Evolutionary conservation across 2,888 invertebrate genomes (phyloP).

Genomic region (Junonia oenone): DNA sequence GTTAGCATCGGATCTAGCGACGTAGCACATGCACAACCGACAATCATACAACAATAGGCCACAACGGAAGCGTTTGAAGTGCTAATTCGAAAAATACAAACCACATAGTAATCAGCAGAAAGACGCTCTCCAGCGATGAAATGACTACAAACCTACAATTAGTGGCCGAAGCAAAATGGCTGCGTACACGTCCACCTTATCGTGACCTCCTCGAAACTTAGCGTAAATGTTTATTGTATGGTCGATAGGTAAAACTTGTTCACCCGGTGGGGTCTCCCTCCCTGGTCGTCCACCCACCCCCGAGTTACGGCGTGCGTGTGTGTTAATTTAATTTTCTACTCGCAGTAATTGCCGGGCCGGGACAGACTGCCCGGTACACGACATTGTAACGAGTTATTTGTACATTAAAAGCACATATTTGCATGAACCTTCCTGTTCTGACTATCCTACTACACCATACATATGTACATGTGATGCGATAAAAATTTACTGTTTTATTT

Average conservation of each 20-base stretch:
- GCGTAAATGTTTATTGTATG: conserved; percentile 7
- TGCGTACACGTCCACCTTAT: conserved; percentile 49
- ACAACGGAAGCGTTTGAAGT: conserved; percentile 68
- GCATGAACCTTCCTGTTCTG: conserved; percentile 37
- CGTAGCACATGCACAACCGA: conserved; percentile 30
- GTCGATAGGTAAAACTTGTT: conserved; percentile 32
- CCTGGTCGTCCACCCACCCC: conserved; percentile 54
- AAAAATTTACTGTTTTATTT: neutral
- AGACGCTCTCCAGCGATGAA: conserved; percentile 66
- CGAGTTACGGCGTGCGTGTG: conserved; percentile 64
- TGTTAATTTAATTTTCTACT: conserved; percentile 78
- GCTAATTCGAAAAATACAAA: conserved; percentile 77
- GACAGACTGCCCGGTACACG: conserved; percentile 50
- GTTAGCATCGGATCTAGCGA: conserved; percentile 21
- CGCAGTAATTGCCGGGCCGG: conserved; percentile 64
- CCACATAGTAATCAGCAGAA: conserved; percentile 66
- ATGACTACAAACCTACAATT: conserved; percentile 68
- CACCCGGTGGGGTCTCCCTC: conserved; percentile 34
- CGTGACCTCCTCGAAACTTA: conserved; percentile 16
- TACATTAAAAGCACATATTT: conserved; percentile 43
- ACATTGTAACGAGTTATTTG: conserved; percentile 60
- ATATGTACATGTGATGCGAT: neutral
- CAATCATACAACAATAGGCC: conserved; percentile 62
- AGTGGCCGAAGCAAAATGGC: conserved; percentile 73
- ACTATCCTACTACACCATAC: no score